Evolutionary conservation across 2,797 vertebrate species (phyloP).

Genomic region (Micrastur ruficollis): DNA sequence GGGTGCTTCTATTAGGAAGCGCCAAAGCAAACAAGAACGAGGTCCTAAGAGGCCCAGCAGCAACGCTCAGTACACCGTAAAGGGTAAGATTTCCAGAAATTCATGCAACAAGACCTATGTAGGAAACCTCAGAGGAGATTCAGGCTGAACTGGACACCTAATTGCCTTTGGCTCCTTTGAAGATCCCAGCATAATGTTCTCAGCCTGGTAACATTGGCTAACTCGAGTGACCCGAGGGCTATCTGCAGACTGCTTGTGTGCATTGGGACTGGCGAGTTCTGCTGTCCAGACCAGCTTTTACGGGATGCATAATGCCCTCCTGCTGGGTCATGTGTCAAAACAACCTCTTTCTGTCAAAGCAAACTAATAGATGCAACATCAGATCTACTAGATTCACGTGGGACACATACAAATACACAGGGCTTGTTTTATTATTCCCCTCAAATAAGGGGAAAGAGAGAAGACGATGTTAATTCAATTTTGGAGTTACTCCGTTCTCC

Average conservation of each 20-base stretch:
- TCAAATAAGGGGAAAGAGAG: not conserved
- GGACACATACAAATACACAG: not conserved
- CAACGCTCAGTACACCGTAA: rapidly evolving
- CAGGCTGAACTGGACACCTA: not conserved
- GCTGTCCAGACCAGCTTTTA: not conserved
- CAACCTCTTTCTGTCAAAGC: not conserved
- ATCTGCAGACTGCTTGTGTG: not conserved
- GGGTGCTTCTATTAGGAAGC: not conserved
- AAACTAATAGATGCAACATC: not conserved
- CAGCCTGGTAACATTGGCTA: not conserved
- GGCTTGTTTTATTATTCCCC: not conserved
- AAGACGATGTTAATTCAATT: not conserved
- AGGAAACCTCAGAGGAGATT: not conserved
- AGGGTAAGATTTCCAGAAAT: not conserved
- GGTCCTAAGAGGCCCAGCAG: not conserved
- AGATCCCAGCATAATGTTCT: not conserved
- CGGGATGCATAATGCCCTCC: not conserved
- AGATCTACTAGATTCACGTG: not conserved
- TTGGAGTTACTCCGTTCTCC: not conserved
- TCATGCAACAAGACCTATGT: rapidly evolving
- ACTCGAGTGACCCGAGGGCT: not conserved
- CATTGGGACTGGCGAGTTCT: not conserved
- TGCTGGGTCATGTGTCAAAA: not conserved
- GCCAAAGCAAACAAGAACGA: not conserved
- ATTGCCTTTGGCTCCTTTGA: not conserved